Percentiles rank a stretch among this genome's conserved stretches.
phyloP scores from a whole-genome alignment of 2,797 vertebrate genomes.

The Sarcoramphus papa region DNA sequence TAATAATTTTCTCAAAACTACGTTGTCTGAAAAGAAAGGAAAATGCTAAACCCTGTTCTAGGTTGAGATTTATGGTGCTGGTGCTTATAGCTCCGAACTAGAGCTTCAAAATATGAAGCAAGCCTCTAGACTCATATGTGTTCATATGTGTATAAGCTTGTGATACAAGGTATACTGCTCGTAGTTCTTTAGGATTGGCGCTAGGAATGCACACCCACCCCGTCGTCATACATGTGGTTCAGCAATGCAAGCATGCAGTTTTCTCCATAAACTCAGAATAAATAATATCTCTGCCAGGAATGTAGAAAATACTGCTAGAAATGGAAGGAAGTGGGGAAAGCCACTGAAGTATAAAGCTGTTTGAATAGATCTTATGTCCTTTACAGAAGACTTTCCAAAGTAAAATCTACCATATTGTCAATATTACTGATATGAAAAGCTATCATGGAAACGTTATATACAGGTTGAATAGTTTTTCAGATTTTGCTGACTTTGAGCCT shows the following conservation, averaged over 20 bases:
- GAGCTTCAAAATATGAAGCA: background rate
- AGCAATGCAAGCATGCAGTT: accelerated
- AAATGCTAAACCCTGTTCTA: background rate
- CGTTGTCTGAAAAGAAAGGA: background rate
- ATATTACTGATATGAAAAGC: background rate
- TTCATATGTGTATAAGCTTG: accelerated
- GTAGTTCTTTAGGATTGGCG: background rate
- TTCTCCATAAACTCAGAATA: background rate
- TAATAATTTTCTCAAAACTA: background rate
- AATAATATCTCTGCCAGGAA: background rate
- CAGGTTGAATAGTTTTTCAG: background rate
- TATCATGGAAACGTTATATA: accelerated
- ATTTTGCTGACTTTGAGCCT: background rate
- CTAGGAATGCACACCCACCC: background rate
- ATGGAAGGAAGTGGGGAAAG: background rate
- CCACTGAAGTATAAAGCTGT: background rate
- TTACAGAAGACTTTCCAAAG: background rate
- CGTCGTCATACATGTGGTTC: accelerated
- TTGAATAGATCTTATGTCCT: background rate
- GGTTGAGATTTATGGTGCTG: background rate
- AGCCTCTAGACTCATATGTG: accelerated
- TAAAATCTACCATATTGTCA: background rate
- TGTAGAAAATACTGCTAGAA: background rate
- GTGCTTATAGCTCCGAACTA: background rate
- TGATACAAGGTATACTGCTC: background rate